Evolutionary conservation across 2,113 vertebrate genomes (phyloP), one percentile per base, ranked within the genome.

Genomic region (Pomatorhinus ruficollis): DNA sequence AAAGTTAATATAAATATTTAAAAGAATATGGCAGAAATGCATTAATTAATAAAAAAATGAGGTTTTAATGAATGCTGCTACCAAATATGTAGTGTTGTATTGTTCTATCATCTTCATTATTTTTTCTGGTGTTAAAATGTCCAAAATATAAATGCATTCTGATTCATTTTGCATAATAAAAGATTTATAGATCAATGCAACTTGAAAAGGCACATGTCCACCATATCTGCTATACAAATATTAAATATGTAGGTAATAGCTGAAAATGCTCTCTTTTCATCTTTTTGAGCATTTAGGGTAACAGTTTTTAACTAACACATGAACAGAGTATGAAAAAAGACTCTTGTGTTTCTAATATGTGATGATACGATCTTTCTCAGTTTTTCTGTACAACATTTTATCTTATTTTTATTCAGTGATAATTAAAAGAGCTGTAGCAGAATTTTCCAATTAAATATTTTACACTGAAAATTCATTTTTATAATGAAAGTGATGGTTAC

Each of bases 391-490:
- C 25, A 83, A 39, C 40, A 40, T 94, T 92, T 87, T 39, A 30
- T 83, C 92, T 80, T 90, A 50, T 91, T 95, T 94, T 91, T 94
- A 96, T 96, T 90, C 83, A 88, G 90, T 64, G 95, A 93, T 94
- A 96, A 94, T 88, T 80, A 92, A 96, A 93, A 93, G 75, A 77
- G 78, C 72, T 83, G 85, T 54, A 81, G 63, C 60, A 63, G 74
- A 66, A 80, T 77, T 93, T 85, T 94, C 82, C 61, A 87, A 84
- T 84, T 78, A 91, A 95, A 60, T 81, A 76, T 69, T 91, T 91
- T 86, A 83, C 64, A 63, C 20, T 72, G n/a, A 86, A 95, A 96
- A 83, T 70, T 90, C 39, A 60, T 80, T 87, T 96, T 90, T 64
- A 80, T 78, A 44, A 81, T 69, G 71, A 85, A 96, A 96, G 30